Base-by-base conservation (phyloP, 2,888 invertebrate genomes). In the Drosophila planitibia region DNA sequence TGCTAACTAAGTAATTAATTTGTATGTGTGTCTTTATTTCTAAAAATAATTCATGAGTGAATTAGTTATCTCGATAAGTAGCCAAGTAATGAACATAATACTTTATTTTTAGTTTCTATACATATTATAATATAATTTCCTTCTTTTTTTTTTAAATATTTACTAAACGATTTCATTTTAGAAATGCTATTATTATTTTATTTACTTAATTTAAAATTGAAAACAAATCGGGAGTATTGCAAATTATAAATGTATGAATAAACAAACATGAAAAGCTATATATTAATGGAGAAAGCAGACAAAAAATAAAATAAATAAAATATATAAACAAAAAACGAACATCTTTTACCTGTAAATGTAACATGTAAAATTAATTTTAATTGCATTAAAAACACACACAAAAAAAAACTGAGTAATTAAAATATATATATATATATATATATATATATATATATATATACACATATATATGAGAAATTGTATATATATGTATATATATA, bases 321-420 rank as follows among this genome's bases (percentile, higher is more conserved):
- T 65, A 47, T 16, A n/a, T 44, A 58, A 39, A 67, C 10, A 64
- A 67, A 41, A 76, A 69, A 74, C 59, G 52, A 81, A 82, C 66
- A 76, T 70, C 66, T 88, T 90, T 89, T 87, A 90, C 87, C 85
- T 84, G 77, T 89, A 89, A 87, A 84, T 87, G 79, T 90, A 85
- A 89, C 68, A 75, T 88, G 75, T 86, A 87, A 87, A 79, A 79
- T 76, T 87, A 87, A 78, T 89, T 89, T 90, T 89, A 89, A 86
- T 83, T 70, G 73, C 79, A 74, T 65, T 33, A 62, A 53, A 61
- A 49, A 53, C 67, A 51, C 59, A 81, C 64, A 55, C 60, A 49
- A 55, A 59, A 75, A 75, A 70, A 70, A 74, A 70, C 25, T 32
- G 66, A 66, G 76, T 82, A 80, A 69, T 63, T 66, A 77, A 16